A percentile compares a stretch with the other conserved stretches of the same genome.
phyloP scores from a whole-genome alignment of 2,797 vertebrate species.

The Amblyopsis hoosieri region DNA sequence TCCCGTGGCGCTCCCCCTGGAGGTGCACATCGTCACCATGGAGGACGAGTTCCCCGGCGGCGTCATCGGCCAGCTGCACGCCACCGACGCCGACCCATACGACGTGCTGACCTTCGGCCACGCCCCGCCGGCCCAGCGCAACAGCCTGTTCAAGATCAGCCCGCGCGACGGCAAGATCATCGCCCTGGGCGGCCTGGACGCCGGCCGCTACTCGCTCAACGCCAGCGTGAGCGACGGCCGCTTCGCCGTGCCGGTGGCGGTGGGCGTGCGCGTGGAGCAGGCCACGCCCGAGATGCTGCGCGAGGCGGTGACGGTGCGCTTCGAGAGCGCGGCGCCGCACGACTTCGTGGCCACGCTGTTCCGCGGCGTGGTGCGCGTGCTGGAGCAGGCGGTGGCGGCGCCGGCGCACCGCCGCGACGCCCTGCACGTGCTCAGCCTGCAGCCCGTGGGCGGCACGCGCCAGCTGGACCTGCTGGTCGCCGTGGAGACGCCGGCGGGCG shows the following conservation, averaged over 20 bases:
- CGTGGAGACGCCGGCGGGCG: constrained; percentile 79
- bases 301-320: constrained; percentile 92
- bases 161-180: constrained; percentile 93
- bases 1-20: constrained; percentile 88
- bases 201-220: constrained; percentile 90
- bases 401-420: constrained; percentile 87
- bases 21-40: constrained; percentile 95
- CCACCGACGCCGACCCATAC: constrained; percentile 94
- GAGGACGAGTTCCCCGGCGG: constrained; percentile 98
- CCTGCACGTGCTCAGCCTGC: constrained; percentile 92
- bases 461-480: constrained; percentile 94
- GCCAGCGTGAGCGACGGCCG: constrained; percentile 94
- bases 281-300: constrained; percentile 87
- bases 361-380: constrained; percentile 83
- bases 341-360: constrained; percentile 92
- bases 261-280: constrained; percentile 90
- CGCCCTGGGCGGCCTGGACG: constrained; percentile 90
- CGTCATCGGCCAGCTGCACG: constrained; percentile 95
- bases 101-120: constrained; percentile 90
- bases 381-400: constrained; percentile 83
- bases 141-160: constrained; percentile 93
- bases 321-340: constrained; percentile 88
- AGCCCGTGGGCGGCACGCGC: constrained; percentile 87
- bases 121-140: constrained; percentile 85
- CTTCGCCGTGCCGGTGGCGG: constrained; percentile 89